Base-by-base conservation (phyloP, 2,888 invertebrate genomes). In the Monopis laevigella region DNA sequence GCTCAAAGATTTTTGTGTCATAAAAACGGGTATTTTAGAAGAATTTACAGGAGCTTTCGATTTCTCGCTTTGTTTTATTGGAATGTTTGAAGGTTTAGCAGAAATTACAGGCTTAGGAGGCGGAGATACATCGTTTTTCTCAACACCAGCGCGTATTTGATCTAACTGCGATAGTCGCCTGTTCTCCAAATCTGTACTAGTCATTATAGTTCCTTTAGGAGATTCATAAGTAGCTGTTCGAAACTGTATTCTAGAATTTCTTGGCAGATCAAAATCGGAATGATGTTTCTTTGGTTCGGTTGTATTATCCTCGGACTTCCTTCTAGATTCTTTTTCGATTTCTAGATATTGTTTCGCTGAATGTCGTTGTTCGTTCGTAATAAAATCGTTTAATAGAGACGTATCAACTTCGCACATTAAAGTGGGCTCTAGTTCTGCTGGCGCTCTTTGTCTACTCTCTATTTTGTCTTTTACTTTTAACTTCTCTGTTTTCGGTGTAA, bases 151-250 rank as follows among this genome's bases (percentile, higher is more conserved):
- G 12, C 77, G 51, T 3, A 77, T 42, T 41, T 80, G 80, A 60
- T 85, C 80, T 11, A 78, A 49, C 52, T 86, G 85, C 8, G 86
- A 85, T 13, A 84, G 56, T 48, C 85, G 70, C 50, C 85, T 73
- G 53, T 84, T 85, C 46, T 81, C 80, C 35, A 82, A 32, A 47
- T 78, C 80, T n/a, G 81, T 80, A 52, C 81, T 78, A 0, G 77
- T 75, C 1, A 80, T 80, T 30, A 85, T 84, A 1, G 82, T 78
- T 47, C 81, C 82, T 47, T 82, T 74, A 2, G 82, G 78, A 49
- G 82, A 74, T 71, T 86, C 86, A 54, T 86, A 86, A 8, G 85
- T 86, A 0, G 86, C 83, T 18, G 86, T 86, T 13, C 85, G 78
- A 62, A 86, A 86, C 56, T 85, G 80, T 48, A 86, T 86, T 51